Base-by-base conservation (phyloP, 2,113 vertebrate species). In the Xiphophorus hellerii region DNA sequence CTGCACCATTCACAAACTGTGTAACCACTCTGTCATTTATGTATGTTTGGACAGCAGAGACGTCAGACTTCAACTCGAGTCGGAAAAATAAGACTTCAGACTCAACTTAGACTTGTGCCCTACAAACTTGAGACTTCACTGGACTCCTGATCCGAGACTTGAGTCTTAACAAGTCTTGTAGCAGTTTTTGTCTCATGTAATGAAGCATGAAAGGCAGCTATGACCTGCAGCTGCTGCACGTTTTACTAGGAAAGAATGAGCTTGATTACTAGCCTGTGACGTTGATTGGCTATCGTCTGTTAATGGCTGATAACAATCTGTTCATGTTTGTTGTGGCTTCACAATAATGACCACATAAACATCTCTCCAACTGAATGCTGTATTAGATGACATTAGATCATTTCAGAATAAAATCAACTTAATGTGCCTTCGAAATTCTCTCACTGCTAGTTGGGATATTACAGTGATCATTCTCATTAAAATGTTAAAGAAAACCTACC, bases 1-100 rank as follows among this genome's bases (percentile, higher is more conserved):
- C 35, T 15, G 61, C 3, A 0, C 51, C 22, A 9, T 58, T n/a
- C 25, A 29, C 51, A 66, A 27, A 12, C 2, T 4, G 31, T 22
- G 39, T 62, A 58, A 35, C 29, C 20, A 3, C 39, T 67, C 66
- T 76, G 74, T 70, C 51, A n/a, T 54, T 54, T 20, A 20, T 25
- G 35, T 54, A n/a, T 54, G 22, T 54, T n/a, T 54, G 51, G 6
- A 25, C 8, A 1, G 22, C 22, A 1, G 51, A 58, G 17, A 58
- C n/a, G 25, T 20, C 14, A 44, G 42, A 44, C 42, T 44, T 14
- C 42, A 13, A 44, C 42, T 44, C 14, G 14, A 15, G 42, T 44
- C 42, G 14, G 14, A 44, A 44, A 44, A 44, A 44, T 48, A 48
- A 48, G 44, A 48, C 44, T 48, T 48, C 14, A 48, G 14, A 48